Percentiles rank a stretch among this genome's conserved stretches.
Evolutionary conservation across 2,797 vertebrate species (phyloP).

Genomic region (Neopelma chrysocephalum): DNA sequence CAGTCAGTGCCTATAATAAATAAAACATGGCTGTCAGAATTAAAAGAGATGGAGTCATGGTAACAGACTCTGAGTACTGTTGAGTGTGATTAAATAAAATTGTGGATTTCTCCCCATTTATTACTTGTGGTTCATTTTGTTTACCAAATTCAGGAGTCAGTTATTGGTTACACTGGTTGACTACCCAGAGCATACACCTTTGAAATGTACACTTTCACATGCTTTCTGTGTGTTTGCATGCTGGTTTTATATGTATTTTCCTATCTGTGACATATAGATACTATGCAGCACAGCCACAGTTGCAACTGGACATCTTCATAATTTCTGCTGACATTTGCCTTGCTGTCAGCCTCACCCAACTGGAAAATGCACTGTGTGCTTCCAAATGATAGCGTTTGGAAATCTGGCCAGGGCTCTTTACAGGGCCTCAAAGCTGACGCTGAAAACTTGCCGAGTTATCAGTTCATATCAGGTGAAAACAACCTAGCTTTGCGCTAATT

Average conservation of each 20-base stretch:
- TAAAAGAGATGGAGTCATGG: background rate
- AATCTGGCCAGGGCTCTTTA: background rate
- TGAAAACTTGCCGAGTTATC: background rate
- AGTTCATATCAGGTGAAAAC: background rate
- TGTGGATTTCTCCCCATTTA: background rate
- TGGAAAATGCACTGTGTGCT: background rate
- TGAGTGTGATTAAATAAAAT: background rate
- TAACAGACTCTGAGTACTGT: background rate
- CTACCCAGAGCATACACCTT: background rate
- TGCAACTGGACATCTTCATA: background rate
- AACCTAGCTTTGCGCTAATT: background rate
- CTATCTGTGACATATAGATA: background rate
- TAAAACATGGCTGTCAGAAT: constrained; percentile 10
- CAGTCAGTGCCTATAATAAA: background rate
- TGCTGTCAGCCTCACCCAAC: background rate
- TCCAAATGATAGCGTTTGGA: background rate
- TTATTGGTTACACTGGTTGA: background rate
- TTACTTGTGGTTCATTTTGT: constrained; percentile 25
- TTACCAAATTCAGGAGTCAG: background rate
- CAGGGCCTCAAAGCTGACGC: background rate
- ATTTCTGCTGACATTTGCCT: background rate
- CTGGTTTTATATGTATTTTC: background rate
- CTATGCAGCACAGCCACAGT: background rate
- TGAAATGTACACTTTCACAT: background rate
- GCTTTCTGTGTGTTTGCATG: background rate